These are phyloP conservation scores for Scaptomyza tumidula DNA, from an alignment of 2,888 invertebrate genomes.

Conservation along the genomic window DNA sequence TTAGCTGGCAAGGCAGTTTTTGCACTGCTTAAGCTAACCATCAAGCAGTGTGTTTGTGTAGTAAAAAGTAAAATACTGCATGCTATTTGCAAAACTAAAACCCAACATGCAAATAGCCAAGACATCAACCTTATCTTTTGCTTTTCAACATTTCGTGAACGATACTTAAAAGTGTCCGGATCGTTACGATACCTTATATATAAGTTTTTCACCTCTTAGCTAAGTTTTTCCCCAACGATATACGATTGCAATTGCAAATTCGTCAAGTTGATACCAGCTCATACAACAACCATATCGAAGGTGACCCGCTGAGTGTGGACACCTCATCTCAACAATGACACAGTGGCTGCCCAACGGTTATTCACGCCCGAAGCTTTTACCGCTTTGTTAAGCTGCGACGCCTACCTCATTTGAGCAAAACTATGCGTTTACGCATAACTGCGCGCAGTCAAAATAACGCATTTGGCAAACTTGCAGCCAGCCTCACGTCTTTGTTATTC, in stretches of 20 bases:
- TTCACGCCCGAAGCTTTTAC: not conserved
- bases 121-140: too few species aligned
- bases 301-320: conserved; percentile 22
- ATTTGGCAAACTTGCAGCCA: too few species aligned
- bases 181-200: not conserved
- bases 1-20: too few species aligned
- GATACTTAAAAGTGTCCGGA: conserved; percentile 3
- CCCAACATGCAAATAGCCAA: too few species aligned
- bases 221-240: not conserved
- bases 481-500: too few species aligned
- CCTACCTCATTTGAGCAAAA: conserved; percentile 15
- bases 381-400: not conserved
- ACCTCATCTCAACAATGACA: not conserved
- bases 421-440: too few species aligned
- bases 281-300: not conserved
- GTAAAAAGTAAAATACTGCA: too few species aligned
- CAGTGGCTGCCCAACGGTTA: conserved; percentile 19
- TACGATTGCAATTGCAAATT: not conserved
- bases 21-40: too few species aligned
- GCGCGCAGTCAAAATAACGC: too few species aligned
- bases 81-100: too few species aligned
- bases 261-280: not conserved
- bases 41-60: too few species aligned
- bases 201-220: not conserved
- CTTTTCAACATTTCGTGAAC: not conserved